Conservation (phyloP, 2,113 vertebrate species). For the Erpornis zantholeuca region DNA sequence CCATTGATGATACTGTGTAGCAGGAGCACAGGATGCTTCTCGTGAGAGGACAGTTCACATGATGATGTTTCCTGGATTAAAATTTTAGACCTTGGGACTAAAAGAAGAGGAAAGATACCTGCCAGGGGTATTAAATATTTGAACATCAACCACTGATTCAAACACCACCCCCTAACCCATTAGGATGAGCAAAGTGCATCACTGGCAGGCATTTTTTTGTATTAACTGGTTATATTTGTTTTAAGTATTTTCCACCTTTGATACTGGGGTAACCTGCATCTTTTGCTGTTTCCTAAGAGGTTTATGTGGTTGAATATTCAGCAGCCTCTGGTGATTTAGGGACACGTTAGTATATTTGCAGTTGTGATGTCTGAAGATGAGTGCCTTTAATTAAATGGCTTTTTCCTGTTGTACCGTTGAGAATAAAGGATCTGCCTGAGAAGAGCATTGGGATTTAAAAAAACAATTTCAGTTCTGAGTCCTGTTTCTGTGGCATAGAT, state of each 20-base stretch:
- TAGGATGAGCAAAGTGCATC: not conserved
- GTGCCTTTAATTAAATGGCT: conserved; percentile 24
- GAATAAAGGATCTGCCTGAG: conserved; percentile 1
- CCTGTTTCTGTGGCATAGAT: not conserved
- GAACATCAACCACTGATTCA: not conserved
- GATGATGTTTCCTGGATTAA: not conserved
- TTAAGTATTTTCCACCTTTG: not conserved
- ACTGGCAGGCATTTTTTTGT: not conserved
- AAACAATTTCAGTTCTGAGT: not conserved
- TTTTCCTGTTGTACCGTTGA: conserved; percentile 4
- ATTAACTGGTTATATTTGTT: not conserved
- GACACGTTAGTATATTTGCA: not conserved
- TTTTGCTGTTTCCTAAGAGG: not conserved
- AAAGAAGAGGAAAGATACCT: not conserved
- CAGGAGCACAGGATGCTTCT: not conserved
- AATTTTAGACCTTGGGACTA: not conserved
- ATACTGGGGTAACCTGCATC: not conserved
- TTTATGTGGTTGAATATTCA: not conserved
- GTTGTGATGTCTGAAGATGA: conserved; percentile 1
- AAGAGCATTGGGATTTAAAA: not conserved
- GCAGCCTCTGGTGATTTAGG: not conserved
- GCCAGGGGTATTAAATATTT: not conserved
- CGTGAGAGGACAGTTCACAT: not conserved
- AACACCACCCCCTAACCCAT: not conserved
- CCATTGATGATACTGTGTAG: not conserved